Conservation (phyloP, 2,797 vertebrate genomes). For the Acrossocheilus wenchowensis region DNA sequence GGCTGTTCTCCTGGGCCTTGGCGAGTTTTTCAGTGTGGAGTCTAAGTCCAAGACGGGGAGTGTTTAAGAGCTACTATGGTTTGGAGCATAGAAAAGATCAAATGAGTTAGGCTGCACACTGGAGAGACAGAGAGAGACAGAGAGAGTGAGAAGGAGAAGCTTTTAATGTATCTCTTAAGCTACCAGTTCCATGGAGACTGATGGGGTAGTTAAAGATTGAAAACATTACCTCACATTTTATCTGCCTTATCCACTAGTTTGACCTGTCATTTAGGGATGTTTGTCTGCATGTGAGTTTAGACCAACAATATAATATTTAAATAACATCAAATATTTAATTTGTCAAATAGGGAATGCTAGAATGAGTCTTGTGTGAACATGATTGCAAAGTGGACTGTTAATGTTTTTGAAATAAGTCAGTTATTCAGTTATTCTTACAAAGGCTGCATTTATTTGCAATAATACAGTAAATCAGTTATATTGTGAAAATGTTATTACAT, state of each 20-base stretch:
- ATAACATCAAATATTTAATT: background rate
- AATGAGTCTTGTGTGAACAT: background rate
- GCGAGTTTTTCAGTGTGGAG: constrained; percentile 45
- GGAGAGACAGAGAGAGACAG: constrained; percentile 9
- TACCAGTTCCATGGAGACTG: constrained; percentile 4
- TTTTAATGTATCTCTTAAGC: constrained; percentile 40
- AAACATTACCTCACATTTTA: background rate
- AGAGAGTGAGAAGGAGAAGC: background rate
- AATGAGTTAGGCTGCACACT: constrained; percentile 38
- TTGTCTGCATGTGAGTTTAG: background rate
- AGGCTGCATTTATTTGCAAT: background rate
- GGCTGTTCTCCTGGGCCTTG: constrained; percentile 28
- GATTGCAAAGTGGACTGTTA: background rate
- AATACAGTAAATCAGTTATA: background rate
- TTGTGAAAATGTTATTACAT: background rate
- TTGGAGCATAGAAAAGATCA: constrained; percentile 37
- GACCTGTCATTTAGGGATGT: background rate
- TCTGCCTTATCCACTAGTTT: background rate
- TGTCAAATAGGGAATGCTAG: background rate
- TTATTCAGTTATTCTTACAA: background rate
- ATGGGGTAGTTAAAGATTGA: constrained; percentile 10
- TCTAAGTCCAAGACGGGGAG: constrained; percentile 32
- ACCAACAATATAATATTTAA: background rate
- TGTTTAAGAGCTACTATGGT: constrained; percentile 37
- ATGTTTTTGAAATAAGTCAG: background rate